phyloP scores from a whole-genome alignment of 2,888 invertebrate genomes.

The Caenorhabditis japonica region DNA sequence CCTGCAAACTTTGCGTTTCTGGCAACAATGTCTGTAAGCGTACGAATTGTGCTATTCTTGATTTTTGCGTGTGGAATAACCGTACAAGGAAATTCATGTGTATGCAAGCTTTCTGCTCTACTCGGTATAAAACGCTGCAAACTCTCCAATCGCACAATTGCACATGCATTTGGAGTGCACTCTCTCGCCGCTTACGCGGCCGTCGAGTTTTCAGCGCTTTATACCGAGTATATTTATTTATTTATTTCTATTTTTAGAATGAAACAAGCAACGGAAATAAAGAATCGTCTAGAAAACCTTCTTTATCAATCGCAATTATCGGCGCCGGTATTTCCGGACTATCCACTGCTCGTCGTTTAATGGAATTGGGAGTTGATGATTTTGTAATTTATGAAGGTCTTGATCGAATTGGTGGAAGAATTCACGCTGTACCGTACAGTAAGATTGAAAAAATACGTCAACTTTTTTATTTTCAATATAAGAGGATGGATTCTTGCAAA shows the following conservation, averaged over 20 bases:
- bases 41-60: slow-evolving; percentile 56
- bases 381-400: slow-evolving; percentile 66
- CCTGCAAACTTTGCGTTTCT: slow-evolving; percentile 23
- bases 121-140: background rate
- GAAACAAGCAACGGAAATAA: slow-evolving; percentile 56
- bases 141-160: too few relatives aligned
- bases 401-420: slow-evolving; percentile 65
- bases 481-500: slow-evolving; percentile 72
- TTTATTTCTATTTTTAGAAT: slow-evolving; percentile 43
- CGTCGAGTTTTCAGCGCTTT: too few relatives aligned
- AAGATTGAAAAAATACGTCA: slow-evolving; percentile 14
- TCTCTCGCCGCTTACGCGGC: too few relatives aligned
- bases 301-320: slow-evolving; percentile 66
- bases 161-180: too few relatives aligned
- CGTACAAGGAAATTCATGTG: slow-evolving; percentile 60
- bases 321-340: slow-evolving; percentile 69
- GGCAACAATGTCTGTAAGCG: slow-evolving; percentile 54
- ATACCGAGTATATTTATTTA: too few relatives aligned
- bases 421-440: slow-evolving; percentile 68
- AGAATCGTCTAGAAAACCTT: slow-evolving; percentile 58
- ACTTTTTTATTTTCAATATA: background rate
- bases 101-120: background rate
- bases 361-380: slow-evolving; percentile 62
- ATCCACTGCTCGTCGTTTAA: slow-evolving; percentile 65
- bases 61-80: slow-evolving; percentile 64